phyloP scores from a whole-genome alignment of 2,113 vertebrate species.

The Laticauda laticaudata region DNA sequence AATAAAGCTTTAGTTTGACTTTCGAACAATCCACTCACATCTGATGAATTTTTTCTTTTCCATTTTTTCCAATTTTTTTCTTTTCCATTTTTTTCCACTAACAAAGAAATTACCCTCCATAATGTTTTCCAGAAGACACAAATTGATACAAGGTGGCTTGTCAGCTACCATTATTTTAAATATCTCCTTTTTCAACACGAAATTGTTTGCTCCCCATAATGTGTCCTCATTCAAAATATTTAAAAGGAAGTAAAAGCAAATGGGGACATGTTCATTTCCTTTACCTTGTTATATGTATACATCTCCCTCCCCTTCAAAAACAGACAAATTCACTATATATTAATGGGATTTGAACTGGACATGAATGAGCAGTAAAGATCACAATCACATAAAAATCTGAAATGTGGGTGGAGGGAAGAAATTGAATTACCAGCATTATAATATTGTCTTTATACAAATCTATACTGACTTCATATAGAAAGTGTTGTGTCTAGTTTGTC shows the following conservation, averaged over 20 bases:
- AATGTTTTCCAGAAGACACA: neutral
- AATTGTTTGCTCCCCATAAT: neutral
- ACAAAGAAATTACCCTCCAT: neutral
- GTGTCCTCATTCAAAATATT: neutral
- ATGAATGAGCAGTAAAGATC: neutral
- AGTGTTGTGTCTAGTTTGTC: neutral
- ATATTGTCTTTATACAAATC: neutral
- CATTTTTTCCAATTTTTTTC: conserved; percentile 32
- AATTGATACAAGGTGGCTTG: neutral
- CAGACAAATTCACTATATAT: neutral
- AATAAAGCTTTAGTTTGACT: conserved; percentile 63
- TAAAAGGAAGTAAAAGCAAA: neutral
- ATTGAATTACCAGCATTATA: neutral
- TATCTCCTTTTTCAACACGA: neutral
- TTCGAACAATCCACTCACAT: conserved; percentile 53
- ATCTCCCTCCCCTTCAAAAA: neutral
- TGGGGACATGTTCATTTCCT: neutral
- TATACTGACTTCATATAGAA: neutral
- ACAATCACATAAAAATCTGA: neutral
- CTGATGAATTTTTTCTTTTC: conserved; percentile 47
- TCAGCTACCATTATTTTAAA: neutral
- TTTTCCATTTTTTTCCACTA: neutral
- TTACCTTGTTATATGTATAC: neutral
- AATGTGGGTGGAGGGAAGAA: neutral
- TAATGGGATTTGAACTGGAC: neutral